Conservation (phyloP, 2,888 invertebrate genomes). For the Chloromyia formosa region DNA sequence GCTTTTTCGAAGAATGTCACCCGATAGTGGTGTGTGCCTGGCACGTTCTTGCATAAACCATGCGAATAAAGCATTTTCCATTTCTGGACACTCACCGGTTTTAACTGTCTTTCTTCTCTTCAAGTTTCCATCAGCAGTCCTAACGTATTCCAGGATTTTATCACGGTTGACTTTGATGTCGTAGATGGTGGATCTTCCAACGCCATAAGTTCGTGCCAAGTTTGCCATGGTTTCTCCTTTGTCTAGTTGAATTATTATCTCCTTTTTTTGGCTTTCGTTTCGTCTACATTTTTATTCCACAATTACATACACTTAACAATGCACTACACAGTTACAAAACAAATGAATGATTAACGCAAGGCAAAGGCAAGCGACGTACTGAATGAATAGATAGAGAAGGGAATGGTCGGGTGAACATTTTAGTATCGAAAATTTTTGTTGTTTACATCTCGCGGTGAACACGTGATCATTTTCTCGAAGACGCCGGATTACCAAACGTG, state of each 20-base stretch:
- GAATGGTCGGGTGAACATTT: too few relatives aligned
- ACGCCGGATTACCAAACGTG: neutral
- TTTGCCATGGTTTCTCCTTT: neutral
- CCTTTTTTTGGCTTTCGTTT: neutral
- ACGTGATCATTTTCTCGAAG: neutral
- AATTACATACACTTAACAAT: neutral
- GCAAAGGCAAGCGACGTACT: slow-evolving; percentile 4
- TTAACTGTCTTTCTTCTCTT: slow-evolving; percentile 12
- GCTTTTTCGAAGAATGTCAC: neutral
- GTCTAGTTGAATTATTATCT: neutral
- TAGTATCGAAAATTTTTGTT: neutral
- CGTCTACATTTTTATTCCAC: neutral
- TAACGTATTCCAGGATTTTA: slow-evolving; percentile 13
- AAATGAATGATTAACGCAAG: neutral
- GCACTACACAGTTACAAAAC: neutral
- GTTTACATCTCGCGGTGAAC: neutral
- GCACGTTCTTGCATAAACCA: neutral
- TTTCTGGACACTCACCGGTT: slow-evolving; percentile 2
- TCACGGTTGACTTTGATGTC: slow-evolving; percentile 14
- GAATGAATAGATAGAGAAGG: neutral
- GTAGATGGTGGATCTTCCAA: neutral
- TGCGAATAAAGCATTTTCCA: neutral
- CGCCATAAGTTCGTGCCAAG: neutral
- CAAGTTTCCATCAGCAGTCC: slow-evolving; percentile 5
- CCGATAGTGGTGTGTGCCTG: neutral